Percentiles rank a stretch among this genome's conserved stretches.
phyloP scores from a whole-genome alignment of 2,888 invertebrate genomes.

The Leuctra nigra region DNA sequence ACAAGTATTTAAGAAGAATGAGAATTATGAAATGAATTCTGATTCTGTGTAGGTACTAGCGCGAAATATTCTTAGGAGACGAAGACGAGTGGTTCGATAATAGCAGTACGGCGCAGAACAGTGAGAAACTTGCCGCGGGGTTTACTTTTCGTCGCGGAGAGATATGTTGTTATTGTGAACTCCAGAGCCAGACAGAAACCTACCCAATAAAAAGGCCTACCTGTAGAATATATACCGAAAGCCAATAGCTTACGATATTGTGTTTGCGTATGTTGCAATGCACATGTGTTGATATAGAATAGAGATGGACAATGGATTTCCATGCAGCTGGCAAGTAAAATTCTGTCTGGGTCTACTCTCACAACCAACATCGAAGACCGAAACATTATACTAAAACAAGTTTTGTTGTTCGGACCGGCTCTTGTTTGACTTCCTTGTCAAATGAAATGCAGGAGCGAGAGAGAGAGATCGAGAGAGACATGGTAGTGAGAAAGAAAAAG shows the following conservation, averaged over 20 bases:
- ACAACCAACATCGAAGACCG: conserved; percentile 5
- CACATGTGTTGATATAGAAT: neutral
- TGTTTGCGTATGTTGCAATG: neutral
- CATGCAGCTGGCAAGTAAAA: neutral
- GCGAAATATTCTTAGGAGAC: neutral
- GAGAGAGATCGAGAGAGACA: neutral
- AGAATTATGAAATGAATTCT: too few relatives aligned
- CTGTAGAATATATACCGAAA: conserved; percentile 3
- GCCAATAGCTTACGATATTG: neutral
- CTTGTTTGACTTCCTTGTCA: conserved; percentile 15
- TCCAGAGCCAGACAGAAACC: neutral
- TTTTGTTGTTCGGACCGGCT: conserved; percentile 10
- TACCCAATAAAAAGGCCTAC: conserved; percentile 6
- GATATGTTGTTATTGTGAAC: conserved; percentile 17
- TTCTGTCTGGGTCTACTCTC: neutral
- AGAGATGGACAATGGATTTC: neutral
- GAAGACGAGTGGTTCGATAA: conserved; percentile 10
- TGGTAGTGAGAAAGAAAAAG: neutral
- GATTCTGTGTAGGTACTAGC: too few relatives aligned
- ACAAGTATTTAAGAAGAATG: too few relatives aligned
- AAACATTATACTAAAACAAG: conserved; percentile 10
- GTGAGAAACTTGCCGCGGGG: conserved; percentile 3
- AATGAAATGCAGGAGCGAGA: neutral
- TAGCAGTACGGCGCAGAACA: conserved; percentile 9
- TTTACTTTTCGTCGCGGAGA: conserved; percentile 15